A percentile compares a stretch with the other conserved stretches of the same genome.
Conservation (phyloP, 2,113 vertebrate species). For the Andinoacara biseriatus region DNA sequence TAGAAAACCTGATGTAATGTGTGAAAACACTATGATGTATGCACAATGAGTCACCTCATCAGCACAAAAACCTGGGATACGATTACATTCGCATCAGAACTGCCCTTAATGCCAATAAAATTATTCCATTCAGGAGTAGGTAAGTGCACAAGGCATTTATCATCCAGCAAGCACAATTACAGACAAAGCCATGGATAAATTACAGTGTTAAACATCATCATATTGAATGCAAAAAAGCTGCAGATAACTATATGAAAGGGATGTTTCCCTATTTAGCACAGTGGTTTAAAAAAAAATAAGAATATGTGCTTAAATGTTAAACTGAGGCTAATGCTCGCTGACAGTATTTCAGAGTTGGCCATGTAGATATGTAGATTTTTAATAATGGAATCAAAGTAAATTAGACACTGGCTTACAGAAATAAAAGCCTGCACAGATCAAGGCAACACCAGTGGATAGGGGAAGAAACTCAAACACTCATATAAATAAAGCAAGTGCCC, state of each 20-base stretch:
- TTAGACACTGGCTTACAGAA: not conserved
- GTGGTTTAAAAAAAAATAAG: not conserved
- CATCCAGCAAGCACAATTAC: slow-evolving; percentile 6
- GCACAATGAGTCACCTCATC: slow-evolving; percentile 13
- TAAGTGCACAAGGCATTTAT: slow-evolving; percentile 1
- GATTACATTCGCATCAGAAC: slow-evolving; percentile 3
- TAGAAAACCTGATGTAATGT: not conserved
- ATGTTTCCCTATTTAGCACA: not conserved
- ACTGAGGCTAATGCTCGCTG: not conserved
- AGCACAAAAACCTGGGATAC: slow-evolving; percentile 1
- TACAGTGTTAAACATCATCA: not conserved
- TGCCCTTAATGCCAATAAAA: slow-evolving; percentile 17
- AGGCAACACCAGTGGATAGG: not conserved
- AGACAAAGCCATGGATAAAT: not conserved
- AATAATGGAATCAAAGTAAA: not conserved
- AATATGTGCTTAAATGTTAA: not conserved
- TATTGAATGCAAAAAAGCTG: not conserved
- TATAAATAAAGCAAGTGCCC: not conserved
- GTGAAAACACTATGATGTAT: slow-evolving; percentile 11
- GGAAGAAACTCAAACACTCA: not conserved
- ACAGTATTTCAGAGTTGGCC: not conserved
- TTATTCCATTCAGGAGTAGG: slow-evolving; percentile 1
- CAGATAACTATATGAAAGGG: not conserved
- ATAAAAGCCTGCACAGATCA: not conserved
- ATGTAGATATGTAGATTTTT: not conserved